These are phyloP conservation scores for Rhabdophis nuchalis DNA, from an alignment of 2,797 vertebrate species.

Conservation along the genomic window DNA sequence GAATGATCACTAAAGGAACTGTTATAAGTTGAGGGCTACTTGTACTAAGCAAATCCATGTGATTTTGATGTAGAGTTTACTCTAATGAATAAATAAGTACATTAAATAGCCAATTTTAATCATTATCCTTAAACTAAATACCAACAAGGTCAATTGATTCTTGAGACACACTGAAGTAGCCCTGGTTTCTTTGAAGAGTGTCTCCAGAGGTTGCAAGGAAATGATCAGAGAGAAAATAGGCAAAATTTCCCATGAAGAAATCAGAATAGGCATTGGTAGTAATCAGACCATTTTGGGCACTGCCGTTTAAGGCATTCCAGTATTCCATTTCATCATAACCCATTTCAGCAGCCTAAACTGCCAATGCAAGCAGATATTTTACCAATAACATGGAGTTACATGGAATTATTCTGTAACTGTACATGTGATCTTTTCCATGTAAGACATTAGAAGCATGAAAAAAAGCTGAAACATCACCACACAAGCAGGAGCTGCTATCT, in stretches of 20 bases:
- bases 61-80: neutral
- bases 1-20: too few relatives aligned
- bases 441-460: neutral
- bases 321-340: neutral
- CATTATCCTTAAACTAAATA: neutral
- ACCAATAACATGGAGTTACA: neutral
- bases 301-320: neutral
- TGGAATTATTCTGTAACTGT: neutral
- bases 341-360: neutral
- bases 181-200: neutral
- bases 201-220: neutral
- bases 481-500: neutral
- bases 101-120: neutral
- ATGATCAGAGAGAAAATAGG: neutral
- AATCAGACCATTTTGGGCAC: neutral
- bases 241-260: neutral
- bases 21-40: too few relatives aligned
- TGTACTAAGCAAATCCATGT: neutral
- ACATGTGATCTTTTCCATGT: neutral
- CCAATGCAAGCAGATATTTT: neutral
- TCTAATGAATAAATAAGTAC: neutral
- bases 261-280: neutral
- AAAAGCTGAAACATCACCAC: neutral
- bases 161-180: neutral
- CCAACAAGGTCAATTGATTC: neutral